Evolutionary conservation across 2,113 vertebrate genomes (phyloP).

Genomic region (Gobio gobio): DNA sequence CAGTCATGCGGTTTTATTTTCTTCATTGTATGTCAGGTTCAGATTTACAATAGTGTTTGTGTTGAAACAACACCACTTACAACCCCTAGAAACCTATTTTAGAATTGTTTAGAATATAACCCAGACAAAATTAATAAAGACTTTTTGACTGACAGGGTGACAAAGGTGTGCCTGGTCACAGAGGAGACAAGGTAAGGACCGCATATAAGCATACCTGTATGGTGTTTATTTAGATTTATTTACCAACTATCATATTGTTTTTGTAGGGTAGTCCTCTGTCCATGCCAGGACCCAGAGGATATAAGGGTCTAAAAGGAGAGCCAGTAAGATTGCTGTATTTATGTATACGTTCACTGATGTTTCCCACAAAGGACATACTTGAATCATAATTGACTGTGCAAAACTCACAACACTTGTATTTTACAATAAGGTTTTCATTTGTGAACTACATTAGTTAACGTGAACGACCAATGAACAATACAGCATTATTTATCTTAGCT

Average conservation of each 20-base stretch:
- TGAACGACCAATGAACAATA: too few relatives aligned
- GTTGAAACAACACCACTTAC: not conserved
- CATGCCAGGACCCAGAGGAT: slow-evolving; percentile 82
- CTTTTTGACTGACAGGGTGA: slow-evolving; percentile 77
- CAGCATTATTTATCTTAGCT: too few relatives aligned
- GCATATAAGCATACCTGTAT: not conserved
- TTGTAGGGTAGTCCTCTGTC: slow-evolving; percentile 80
- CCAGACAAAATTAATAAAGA: not conserved
- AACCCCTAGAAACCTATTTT: not conserved
- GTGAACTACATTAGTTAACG: too few relatives aligned
- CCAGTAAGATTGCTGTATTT: slow-evolving; percentile 68
- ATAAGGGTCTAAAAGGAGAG: slow-evolving; percentile 86
- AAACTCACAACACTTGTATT: not conserved
- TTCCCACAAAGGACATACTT: not conserved
- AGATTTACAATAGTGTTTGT: not conserved
- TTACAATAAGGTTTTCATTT: too few relatives aligned
- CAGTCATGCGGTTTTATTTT: not conserved
- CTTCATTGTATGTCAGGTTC: not conserved
- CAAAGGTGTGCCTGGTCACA: slow-evolving; percentile 77
- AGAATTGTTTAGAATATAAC: not conserved
- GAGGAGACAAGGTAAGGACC: slow-evolving; percentile 83
- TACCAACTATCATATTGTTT: not conserved
- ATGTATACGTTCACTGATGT: not conserved
- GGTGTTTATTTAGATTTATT: not conserved
- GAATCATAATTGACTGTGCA: not conserved